A percentile compares a stretch with the other conserved stretches of the same genome.
These are phyloP conservation scores for Entosphenus tridentatus DNA, from an alignment of 2,113 vertebrate genomes.

Conservation along the genomic window DNA sequence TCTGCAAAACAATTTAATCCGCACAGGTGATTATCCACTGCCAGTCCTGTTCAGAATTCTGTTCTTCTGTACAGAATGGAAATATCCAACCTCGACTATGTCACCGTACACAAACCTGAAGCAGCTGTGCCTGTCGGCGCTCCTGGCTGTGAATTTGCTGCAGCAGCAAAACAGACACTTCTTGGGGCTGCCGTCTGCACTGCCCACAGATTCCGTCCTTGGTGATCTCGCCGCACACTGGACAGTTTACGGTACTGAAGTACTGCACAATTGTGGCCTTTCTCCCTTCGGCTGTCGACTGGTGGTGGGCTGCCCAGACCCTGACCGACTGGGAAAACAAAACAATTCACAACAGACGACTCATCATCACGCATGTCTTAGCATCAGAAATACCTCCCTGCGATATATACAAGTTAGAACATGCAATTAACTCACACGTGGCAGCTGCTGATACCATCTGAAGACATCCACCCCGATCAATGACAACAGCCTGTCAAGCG, in stretches of 20 bases:
- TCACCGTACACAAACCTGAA: slow-evolving; percentile 35
- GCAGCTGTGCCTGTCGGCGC: slow-evolving; percentile 51
- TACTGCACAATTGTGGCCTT: slow-evolving; percentile 93
- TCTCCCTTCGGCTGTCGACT: slow-evolving; percentile 18
- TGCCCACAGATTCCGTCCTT: slow-evolving; percentile 64
- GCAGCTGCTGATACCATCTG: slow-evolving; percentile 81
- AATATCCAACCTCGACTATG: neutral
- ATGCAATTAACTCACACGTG: slow-evolving; percentile 34
- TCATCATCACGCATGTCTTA: neutral
- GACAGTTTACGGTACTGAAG: slow-evolving; percentile 84
- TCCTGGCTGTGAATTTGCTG: slow-evolving; percentile 66
- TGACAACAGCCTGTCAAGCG: slow-evolving; percentile 57
- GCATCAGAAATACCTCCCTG: neutral
- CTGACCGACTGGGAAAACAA: neutral
- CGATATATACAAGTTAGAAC: neutral
- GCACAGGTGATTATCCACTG: neutral
- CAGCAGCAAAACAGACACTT: slow-evolving; percentile 51
- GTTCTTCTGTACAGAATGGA: neutral
- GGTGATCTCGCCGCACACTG: slow-evolving; percentile 72
- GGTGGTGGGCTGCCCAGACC: neutral
- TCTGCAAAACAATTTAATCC: slow-evolving; percentile 20
- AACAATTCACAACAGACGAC: neutral
- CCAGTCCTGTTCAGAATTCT: neutral
- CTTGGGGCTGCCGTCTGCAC: slow-evolving; percentile 62
- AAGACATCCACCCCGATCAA: slow-evolving; percentile 84